Evolutionary conservation across 2,888 invertebrate genomes (phyloP).

Genomic region (Tiliacea aurago): DNA sequence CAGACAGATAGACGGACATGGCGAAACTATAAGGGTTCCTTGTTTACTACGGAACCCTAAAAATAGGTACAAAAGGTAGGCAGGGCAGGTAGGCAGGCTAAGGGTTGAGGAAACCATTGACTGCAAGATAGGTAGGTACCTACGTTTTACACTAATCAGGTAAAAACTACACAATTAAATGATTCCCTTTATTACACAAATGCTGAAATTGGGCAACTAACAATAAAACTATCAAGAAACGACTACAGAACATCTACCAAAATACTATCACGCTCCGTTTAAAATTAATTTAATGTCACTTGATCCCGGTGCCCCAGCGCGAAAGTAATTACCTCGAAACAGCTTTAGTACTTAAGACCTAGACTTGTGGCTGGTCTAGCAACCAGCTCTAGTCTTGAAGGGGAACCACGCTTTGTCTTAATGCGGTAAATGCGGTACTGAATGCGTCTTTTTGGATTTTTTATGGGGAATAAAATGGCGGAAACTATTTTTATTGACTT

Average conservation of each 20-base stretch:
- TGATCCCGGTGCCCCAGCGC: conserved; percentile 59
- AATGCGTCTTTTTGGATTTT: conserved; percentile 44
- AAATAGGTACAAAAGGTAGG: too few relatives aligned
- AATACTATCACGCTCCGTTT: conserved; percentile 60
- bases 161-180: not conserved
- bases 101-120: not conserved
- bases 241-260: conserved; percentile 22
- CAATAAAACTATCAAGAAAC: conserved; percentile 22
- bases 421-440: conserved; percentile 31
- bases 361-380: conserved; percentile 62
- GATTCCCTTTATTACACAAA: not conserved
- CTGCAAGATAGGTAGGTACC: not conserved
- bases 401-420: conserved; percentile 52
- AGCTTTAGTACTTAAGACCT: conserved; percentile 68
- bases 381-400: conserved; percentile 58
- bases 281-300: conserved; percentile 66
- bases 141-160: not conserved
- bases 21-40: too few relatives aligned
- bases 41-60: too few relatives aligned
- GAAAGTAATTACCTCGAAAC: conserved; percentile 72
- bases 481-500: conserved; percentile 2
- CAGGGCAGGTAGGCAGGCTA: too few relatives aligned
- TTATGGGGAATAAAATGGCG: not conserved
- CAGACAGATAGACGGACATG: too few relatives aligned
- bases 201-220: not conserved